These are phyloP conservation scores for Trisateles emortualis DNA, from an alignment of 2,888 invertebrate genomes.

Conservation along the genomic window DNA sequence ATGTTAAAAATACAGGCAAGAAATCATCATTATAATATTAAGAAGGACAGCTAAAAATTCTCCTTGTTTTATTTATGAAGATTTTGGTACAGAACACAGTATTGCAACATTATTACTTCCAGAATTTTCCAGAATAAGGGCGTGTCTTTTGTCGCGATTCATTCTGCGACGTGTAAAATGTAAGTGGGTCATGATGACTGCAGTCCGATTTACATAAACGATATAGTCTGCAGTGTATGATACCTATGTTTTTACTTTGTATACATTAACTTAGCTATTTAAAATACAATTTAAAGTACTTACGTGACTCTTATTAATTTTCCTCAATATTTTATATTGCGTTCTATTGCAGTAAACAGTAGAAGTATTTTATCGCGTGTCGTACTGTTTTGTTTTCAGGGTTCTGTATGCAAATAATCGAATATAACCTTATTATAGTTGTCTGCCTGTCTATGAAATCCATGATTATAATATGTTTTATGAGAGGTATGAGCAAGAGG, in stretches of 20 bases:
- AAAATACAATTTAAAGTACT: slow-evolving; percentile 26
- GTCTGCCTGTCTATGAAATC: too few species aligned
- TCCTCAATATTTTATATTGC: slow-evolving; percentile 7
- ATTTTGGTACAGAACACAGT: too few species aligned
- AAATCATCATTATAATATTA: too few species aligned
- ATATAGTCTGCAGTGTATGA: slow-evolving; percentile 61
- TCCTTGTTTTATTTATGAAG: too few species aligned
- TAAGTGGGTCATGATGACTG: slow-evolving; percentile 75
- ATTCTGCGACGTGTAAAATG: slow-evolving; percentile 59
- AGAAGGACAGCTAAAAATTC: too few species aligned
- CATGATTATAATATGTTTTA: too few species aligned
- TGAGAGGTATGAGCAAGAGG: too few species aligned
- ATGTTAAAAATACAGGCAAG: too few species aligned
- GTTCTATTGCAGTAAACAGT: not conserved
- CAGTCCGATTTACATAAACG: slow-evolving; percentile 73
- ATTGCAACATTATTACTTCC: slow-evolving; percentile 10
- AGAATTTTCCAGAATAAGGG: slow-evolving; percentile 14
- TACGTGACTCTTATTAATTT: slow-evolving; percentile 29
- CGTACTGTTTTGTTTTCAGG: not conserved
- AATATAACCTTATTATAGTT: too few species aligned
- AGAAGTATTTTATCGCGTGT: slow-evolving; percentile 4
- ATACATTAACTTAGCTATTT: slow-evolving; percentile 27
- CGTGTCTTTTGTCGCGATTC: slow-evolving; percentile 50
- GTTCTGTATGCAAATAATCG: too few species aligned
- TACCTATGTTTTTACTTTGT: slow-evolving; percentile 48